Base-by-base conservation (phyloP, 2,113 vertebrate genomes). In the Cavia aperea region DNA sequence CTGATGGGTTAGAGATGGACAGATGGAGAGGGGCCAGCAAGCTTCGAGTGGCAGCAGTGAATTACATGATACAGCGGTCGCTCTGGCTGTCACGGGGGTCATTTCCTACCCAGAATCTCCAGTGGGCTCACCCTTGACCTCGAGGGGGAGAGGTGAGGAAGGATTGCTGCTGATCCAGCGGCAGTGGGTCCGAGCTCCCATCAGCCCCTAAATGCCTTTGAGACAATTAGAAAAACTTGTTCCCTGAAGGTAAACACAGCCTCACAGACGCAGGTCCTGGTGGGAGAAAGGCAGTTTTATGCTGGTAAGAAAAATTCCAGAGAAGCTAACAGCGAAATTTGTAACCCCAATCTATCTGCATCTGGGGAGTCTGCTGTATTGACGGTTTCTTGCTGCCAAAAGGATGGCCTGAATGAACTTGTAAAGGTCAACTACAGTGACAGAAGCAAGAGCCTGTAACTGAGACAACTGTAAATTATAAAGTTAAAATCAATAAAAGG, bases 1-100 rank as follows among this genome's bases (percentile, higher is more conserved):
- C 95, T 87, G 93, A 86, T 58, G 43, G 82, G 85, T 96, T 79
- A 81, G 93, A 89, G 95, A 93, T 73, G 21, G 94, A 93, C 93
- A 43, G 89, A 68, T 70, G 82, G 91, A 88, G 91, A 4, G 1
- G 60, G 75, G 83, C 89, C 96, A 81, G 19, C 0, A 4, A 77
- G 68, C 39, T 90, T 84, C 51, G 23, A 72, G 54, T 0, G 16
- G 62, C 36, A 86, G 58, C 2, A 1, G 14, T 9, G 82, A 49
- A 39, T 58, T 39, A 72, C 49, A 11, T 5, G 73, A 58, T 0
- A 0, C 24, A 70, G 70, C 79, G 62, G 51, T 75, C 86, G 66
- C 75, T 75, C 60, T 10, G 4, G 8, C 65, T 26, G n/a, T 88
- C 84, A 43, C 2, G 36, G 19, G 21, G 54, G 49, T 26, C 83